These are phyloP conservation scores for Onychostoma macrolepis DNA, from an alignment of 2,113 vertebrate genomes.

Conservation along the genomic window DNA sequence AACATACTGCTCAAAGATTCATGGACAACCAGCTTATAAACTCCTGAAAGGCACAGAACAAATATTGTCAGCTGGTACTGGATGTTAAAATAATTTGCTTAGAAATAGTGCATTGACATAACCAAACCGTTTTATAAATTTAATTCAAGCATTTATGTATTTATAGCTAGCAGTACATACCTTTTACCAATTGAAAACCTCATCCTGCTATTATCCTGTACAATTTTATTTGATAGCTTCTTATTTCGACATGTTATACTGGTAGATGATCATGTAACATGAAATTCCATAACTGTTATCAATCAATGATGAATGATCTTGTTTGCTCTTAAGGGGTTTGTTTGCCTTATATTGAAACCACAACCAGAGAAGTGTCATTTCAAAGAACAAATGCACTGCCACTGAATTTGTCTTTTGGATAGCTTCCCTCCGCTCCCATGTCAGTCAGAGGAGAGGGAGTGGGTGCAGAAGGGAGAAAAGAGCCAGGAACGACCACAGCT, in stretches of 20 bases:
- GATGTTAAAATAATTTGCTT: neutral
- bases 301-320: neutral
- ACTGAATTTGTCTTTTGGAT: slow-evolving; percentile 27
- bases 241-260: neutral
- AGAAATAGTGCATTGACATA: neutral
- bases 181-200: neutral
- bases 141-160: neutral
- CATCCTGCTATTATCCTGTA: neutral
- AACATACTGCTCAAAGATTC: neutral
- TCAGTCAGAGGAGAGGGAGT: slow-evolving; percentile 23
- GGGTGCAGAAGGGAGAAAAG: slow-evolving; percentile 37
- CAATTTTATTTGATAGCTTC: neutral
- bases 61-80: neutral
- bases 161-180: neutral
- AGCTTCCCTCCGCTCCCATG: slow-evolving; percentile 20
- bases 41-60: neutral
- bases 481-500: slow-evolving; percentile 58
- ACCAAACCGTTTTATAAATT: neutral
- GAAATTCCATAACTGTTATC: neutral
- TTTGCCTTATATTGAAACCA: neutral
- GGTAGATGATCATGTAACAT: neutral
- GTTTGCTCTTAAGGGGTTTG: neutral
- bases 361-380: neutral
- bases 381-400: neutral
- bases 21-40: neutral